Percentiles rank a stretch among this genome's conserved stretches.
phyloP scores from a whole-genome alignment of 2,797 vertebrate species.

The Sebastes taczanowskii region DNA sequence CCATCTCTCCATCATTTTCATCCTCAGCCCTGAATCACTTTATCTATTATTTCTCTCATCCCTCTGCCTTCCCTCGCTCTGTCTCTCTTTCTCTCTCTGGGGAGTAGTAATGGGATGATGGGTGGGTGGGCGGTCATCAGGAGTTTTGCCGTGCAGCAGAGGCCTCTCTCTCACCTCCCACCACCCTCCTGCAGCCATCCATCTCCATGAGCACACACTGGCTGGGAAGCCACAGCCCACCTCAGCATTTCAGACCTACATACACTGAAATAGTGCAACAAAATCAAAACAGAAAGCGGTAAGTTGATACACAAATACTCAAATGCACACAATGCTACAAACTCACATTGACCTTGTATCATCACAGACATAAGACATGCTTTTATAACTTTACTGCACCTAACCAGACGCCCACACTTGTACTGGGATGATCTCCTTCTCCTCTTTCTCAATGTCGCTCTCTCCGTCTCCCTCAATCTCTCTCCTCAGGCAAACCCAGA shows the following conservation, averaged over 20 bases:
- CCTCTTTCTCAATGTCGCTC: conserved; percentile 26
- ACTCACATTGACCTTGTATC: neutral
- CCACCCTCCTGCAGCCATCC: conserved; percentile 73
- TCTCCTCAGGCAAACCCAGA: conserved; percentile 64
- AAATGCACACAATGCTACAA: neutral
- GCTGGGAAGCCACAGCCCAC: conserved; percentile 52
- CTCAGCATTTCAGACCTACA: conserved; percentile 34
- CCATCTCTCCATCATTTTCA: conserved; percentile 41
- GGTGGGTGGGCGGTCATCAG: conserved; percentile 74
- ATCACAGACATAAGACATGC: neutral
- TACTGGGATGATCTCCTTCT: conserved; percentile 22
- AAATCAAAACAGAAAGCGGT: neutral
- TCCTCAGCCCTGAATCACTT: conserved; percentile 44
- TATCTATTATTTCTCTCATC: conserved; percentile 31
- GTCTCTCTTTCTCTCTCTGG: conserved; percentile 63
- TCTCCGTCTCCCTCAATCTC: conserved; percentile 26
- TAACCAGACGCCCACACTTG: conserved; percentile 39
- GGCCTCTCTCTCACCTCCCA: conserved; percentile 73
- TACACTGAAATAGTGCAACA: conserved; percentile 1
- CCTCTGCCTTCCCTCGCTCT: neutral
- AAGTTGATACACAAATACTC: neutral
- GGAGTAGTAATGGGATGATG: conserved; percentile 87
- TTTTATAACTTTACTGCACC: conserved; percentile 34
- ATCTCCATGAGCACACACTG: conserved; percentile 70
- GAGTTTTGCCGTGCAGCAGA: conserved; percentile 59